Evolutionary conservation across 1,140 invertebrate species (phyloP), one percentile per base, ranked within the genome.

Genomic region (Hormaphis cornu): DNA sequence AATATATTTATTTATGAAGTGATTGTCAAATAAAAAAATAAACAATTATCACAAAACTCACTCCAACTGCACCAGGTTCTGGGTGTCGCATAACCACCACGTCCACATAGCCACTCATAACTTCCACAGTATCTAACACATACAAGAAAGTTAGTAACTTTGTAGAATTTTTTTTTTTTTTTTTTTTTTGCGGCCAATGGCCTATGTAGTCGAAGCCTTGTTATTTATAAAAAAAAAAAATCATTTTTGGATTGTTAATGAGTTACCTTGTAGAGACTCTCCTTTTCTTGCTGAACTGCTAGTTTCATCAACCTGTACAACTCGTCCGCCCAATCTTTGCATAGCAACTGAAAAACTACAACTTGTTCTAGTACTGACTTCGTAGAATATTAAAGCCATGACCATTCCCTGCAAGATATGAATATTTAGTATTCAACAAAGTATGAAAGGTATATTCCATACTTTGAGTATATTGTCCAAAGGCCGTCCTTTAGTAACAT

Each of bases 271-370:
- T 14, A 99, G 80, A 18, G 89, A 88, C 83, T 99, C 97, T 54
- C 97, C 97, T 81, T 99, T 99, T 76, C 95, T 89, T 12, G 90
- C 89, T 0, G 96, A 98, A 0, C 95, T 98, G 52, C 86, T 90
- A 0, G 85, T 83, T 71, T 88, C 87, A 77, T 98, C 90, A 79
- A 98, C 90, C 74, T 89, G 83, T 72, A 97, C 87, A 1, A 98
- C 92, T 14, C 84, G 83, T 1, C 95, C 97, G 20, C 96, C 97
- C 16, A 99, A 83, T 74, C 95, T 81, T 77, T 95, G 87, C 93
- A 98, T 97, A 3, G 97, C 97, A 2, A 91, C 90, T 5, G 90
- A 83, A 80, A 99, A 99, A 77, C 95, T 98, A 76, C 92, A 94
- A 75, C 87, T 89, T 0, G 97, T 99, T 72, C 97, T 83, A 0